phyloP scores from a whole-genome alignment of 2,888 invertebrate genomes.

The Hypercompe scribonia region DNA sequence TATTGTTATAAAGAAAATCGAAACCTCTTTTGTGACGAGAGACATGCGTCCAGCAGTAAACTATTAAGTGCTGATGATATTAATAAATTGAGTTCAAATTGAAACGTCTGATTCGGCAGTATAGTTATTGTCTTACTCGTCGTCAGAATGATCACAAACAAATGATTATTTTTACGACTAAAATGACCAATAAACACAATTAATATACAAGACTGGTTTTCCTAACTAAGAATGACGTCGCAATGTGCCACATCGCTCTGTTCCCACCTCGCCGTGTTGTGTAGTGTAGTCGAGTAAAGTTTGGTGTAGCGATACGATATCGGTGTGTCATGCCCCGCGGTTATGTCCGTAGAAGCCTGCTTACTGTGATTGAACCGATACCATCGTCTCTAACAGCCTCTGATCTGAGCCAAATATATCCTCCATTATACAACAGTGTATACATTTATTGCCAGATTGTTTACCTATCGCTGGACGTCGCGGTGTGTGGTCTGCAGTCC shows the following conservation, averaged over 20 bases:
- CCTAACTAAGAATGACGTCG: background rate
- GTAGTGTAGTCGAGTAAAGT: constrained; percentile 44
- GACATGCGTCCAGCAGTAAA: no score
- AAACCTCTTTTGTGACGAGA: no score
- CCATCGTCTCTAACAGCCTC: constrained; percentile 32
- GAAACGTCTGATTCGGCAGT: no score
- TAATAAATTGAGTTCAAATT: background rate
- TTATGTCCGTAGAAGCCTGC: constrained; percentile 40
- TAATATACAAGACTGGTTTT: background rate
- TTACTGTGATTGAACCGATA: constrained; percentile 51
- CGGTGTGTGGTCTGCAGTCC: background rate
- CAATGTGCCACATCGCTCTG: constrained; percentile 13
- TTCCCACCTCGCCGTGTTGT: background rate
- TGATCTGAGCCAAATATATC: constrained; percentile 31
- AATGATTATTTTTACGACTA: background rate
- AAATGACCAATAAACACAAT: background rate
- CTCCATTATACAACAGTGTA: constrained; percentile 20
- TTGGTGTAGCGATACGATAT: constrained; percentile 37
- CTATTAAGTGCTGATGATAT: no score
- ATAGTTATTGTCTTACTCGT: no score
- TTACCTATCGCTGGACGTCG: constrained; percentile 12
- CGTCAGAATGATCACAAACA: no score
- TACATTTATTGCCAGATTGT: constrained; percentile 12
- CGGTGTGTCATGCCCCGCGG: constrained; percentile 31
- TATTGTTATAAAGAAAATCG: no score